Conservation (phyloP, 2,113 vertebrate genomes). For the Pangasianodon hypophthalmus region DNA sequence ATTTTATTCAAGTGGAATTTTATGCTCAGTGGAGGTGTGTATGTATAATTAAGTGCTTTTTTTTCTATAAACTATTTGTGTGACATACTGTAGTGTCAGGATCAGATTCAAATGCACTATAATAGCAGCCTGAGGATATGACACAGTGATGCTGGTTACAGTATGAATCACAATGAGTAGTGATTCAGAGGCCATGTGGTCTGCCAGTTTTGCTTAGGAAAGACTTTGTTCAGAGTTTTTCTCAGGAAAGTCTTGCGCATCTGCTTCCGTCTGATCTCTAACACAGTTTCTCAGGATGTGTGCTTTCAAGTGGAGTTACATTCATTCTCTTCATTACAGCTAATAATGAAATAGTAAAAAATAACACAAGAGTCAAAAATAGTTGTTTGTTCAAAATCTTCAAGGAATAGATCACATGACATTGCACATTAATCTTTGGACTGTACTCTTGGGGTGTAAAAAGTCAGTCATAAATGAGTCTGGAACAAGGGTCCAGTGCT, state of each 20-base stretch:
- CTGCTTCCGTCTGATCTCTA: not conserved
- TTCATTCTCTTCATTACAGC: not conserved
- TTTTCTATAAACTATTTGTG: not conserved
- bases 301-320: not conserved
- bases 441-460: slow-evolving; percentile 38
- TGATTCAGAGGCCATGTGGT: slow-evolving; percentile 62
- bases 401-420: slow-evolving; percentile 23
- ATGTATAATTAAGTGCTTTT: not conserved
- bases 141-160: slow-evolving; percentile 55
- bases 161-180: slow-evolving; percentile 33
- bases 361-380: not conserved
- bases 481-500: slow-evolving; percentile 28
- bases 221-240: not conserved
- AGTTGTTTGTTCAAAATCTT: not conserved
- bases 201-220: not conserved
- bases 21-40: not conserved
- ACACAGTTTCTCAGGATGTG: not conserved
- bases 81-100: not conserved
- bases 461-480: slow-evolving; percentile 32
- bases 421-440: slow-evolving; percentile 39
- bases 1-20: not conserved
- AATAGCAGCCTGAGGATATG: slow-evolving; percentile 47
- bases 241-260: not conserved
- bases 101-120: slow-evolving; percentile 16
- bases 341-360: not conserved